Base-by-base conservation (phyloP, 2,113 vertebrate genomes). In the Hemiscyllium ocellatum region DNA sequence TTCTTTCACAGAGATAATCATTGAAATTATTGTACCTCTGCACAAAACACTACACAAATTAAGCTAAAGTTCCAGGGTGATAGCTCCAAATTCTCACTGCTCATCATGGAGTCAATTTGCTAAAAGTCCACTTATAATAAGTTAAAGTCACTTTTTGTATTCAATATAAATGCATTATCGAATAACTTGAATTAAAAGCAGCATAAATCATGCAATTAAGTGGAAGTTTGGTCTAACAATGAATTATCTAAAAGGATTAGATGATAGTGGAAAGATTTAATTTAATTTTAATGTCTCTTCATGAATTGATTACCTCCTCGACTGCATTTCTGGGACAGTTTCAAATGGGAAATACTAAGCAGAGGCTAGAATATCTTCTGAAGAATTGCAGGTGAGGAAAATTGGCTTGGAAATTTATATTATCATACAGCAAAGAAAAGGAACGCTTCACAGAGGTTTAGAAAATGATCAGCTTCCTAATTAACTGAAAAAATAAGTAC, bases 101-200 rank as follows among this genome's bases (percentile, higher is more conserved):
- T 94, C 91, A 37, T 47, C 17, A 94, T 15, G 17, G 33, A 65
- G 29, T 95, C 15, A 72, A 33, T 72, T 50, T 72, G 72, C 29
- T 95, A 52, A 19, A 33, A 20, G 3, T 50, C 13, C 42, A 94
- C 19, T 26, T 70, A 1, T 29, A 15, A 20, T 37, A 66, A 66
- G n/a, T 65, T n/a, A 20, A 66, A 66, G 33, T 33, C 61, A 93
- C 33, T 37, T 66, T 37, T 93, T 93, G 61, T 61, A 22, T 19
- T 66, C 37, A 91, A 91, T 42, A 83, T 22, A 42, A 65, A 22
- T 61, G 61, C 66, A 93, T 68, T n/a, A 66, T 37, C 56, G 65
- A 65, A 91, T 17, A n/a, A 89, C 56, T 65, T 91, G 29, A 91
- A 90, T 91, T 91, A 91, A 61, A 61, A 91, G 56, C 29, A 65